Evolutionary conservation across 2,888 invertebrate species (phyloP), one percentile per base, ranked within the genome.

Genomic region (Heteromyza rotundicornis): DNA sequence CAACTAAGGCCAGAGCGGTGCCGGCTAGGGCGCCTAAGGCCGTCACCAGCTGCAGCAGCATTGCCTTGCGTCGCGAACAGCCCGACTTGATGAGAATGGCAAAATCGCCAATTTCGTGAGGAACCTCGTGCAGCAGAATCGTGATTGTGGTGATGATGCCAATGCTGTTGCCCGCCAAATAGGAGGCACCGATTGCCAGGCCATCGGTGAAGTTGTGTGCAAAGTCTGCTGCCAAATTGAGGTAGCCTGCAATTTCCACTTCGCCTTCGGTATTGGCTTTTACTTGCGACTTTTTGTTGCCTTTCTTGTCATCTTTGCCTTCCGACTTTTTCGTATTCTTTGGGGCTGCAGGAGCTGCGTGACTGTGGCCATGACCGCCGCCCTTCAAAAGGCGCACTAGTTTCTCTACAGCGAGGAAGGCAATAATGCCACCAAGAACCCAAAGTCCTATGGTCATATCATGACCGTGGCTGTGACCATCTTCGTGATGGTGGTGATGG

Each of bases 171-270:
- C 98, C 97, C 63, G 95, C 96, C 75, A 98, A 88, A 82, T 92
- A 98, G 1, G 98, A 98, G 1, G 98, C 98, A 55, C 99, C 99
- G 80, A 99, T 98, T 20, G 99, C 99, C 64, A 99, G 85, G 20
- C 99, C 99, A 87, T 99, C 99, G 12, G 99, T 99, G 79, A 99
- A 98, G 84, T 99, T 99, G 82, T 99, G 99, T 14, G 96, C 90
- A 82, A 98, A 98, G 83, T 99, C 99, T 35, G 99, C 99, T 57
- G 95, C 98, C 68, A 99, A 85, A 84, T 99, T 99, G 66, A 99
- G 86, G 81, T 98, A 99, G 1, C 97, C 84, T 35, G 95, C 89
- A 14, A 95, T 92, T 83, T 92, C 90, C 56, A 94, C 90, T 57
- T 89, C 86, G 2, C 71, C 70, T 3, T 70, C 20, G 1, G 63